Evolutionary conservation across 2,113 vertebrate species (phyloP).

Genomic region (Montifringilla adamsi): DNA sequence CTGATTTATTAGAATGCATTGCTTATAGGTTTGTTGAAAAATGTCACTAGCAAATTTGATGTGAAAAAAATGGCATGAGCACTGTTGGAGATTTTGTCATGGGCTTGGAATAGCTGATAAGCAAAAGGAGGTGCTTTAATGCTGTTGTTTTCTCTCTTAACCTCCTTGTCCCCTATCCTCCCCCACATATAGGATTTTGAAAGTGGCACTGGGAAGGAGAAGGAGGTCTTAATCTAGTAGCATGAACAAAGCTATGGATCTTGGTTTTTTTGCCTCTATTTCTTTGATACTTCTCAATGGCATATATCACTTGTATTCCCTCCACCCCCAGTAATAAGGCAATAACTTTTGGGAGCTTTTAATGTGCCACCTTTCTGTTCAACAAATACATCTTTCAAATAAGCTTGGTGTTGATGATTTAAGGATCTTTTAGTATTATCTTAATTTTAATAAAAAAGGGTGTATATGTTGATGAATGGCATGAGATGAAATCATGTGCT

Average conservation of each 20-base stretch:
- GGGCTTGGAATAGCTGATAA: conserved; percentile 9
- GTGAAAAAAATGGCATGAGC: neutral
- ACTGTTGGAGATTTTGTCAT: neutral
- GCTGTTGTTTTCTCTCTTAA: neutral
- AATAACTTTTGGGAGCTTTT: neutral
- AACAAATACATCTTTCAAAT: neutral
- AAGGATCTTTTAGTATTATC: neutral
- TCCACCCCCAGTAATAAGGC: neutral
- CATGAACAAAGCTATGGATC: neutral
- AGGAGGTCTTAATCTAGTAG: neutral
- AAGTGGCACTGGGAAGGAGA: neutral
- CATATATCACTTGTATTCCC: neutral
- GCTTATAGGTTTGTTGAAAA: neutral
- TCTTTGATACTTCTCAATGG: neutral
- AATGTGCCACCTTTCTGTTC: neutral
- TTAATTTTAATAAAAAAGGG: neutral
- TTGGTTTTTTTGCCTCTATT: neutral
- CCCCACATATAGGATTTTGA: neutral
- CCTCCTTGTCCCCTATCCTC: neutral
- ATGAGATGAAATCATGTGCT: neutral
- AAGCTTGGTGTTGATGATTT: neutral
- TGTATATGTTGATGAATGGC: neutral
- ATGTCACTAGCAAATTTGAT: neutral
- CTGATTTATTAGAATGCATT: neutral
- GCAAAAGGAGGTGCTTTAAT: neutral